A percentile compares a stretch with the other conserved stretches of the same genome.
These are phyloP conservation scores for Acronicta aceris DNA, from an alignment of 2,888 invertebrate genomes.

Conservation along the genomic window DNA sequence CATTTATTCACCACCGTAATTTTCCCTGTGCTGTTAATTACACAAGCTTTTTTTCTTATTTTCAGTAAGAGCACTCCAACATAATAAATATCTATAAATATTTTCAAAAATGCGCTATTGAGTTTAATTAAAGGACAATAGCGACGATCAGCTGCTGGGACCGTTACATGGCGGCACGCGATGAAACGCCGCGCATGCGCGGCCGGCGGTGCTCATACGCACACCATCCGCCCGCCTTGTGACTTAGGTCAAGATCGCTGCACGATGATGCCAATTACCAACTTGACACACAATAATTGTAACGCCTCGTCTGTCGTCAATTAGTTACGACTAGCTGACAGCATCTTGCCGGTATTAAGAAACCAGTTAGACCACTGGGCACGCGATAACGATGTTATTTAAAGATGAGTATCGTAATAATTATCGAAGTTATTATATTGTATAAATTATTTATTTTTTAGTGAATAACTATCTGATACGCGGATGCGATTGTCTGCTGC, in stretches of 20 bases:
- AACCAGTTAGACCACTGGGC: conserved; percentile 71
- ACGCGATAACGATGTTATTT: conserved; percentile 71
- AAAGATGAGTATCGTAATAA: conserved; percentile 67
- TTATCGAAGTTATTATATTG: conserved; percentile 53
- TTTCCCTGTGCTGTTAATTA: not conserved
- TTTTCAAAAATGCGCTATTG: conserved; percentile 59
- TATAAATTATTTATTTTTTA: conserved; percentile 37
- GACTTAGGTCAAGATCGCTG: conserved; percentile 66
- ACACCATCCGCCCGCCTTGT: conserved; percentile 56
- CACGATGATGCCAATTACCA: conserved; percentile 72
- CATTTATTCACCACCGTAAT: conserved; percentile 1
- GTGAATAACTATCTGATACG: conserved; percentile 26
- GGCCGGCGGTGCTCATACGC: conserved; percentile 39
- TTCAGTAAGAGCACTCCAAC: conserved; percentile 17
- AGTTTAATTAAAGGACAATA: conserved; percentile 81
- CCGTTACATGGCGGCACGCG: conserved; percentile 82
- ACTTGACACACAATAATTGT: conserved; percentile 78
- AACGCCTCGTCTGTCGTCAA: conserved; percentile 77
- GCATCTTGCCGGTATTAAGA: conserved; percentile 68
- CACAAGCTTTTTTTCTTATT: conserved; percentile 6
- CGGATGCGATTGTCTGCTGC: conserved; percentile 33
- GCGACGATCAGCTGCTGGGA: conserved; percentile 80
- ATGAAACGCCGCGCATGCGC: conserved; percentile 51
- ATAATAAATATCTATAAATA: conserved; percentile 57
- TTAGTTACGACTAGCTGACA: conserved; percentile 71